These are phyloP conservation scores for Pseudopleuronectes americanus DNA, from an alignment of 2,797 vertebrate species.

Conservation along the genomic window DNA sequence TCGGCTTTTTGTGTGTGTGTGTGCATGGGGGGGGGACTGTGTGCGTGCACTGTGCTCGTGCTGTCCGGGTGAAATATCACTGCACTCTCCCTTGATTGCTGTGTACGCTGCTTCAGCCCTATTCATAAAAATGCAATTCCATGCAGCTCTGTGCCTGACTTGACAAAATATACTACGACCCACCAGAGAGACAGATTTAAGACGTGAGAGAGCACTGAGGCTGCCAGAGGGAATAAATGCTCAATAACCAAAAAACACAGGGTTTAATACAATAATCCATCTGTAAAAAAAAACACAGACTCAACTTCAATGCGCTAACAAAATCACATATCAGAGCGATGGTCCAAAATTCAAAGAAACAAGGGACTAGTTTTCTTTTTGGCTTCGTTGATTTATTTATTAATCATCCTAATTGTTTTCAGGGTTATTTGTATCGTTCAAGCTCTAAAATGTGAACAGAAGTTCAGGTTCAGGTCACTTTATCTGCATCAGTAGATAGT, in stretches of 20 bases:
- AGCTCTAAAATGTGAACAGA: neutral
- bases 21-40: neutral
- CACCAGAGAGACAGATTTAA: conserved; percentile 57
- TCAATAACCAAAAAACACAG: conserved; percentile 32
- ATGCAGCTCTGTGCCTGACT: conserved; percentile 59
- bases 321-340: neutral
- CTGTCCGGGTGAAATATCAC: conserved; percentile 81
- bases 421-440: neutral
- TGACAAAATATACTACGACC: conserved; percentile 59
- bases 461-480: no score
- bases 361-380: no score
- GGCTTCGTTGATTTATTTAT: no score
- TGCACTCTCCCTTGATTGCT: conserved; percentile 81
- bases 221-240: conserved; percentile 8
- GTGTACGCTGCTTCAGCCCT: conserved; percentile 65
- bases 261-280: conserved; percentile 12
- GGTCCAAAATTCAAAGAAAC: no score
- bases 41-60: conserved; percentile 46
- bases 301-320: no score
- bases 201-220: conserved; percentile 14
- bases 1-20: conserved; percentile 44
- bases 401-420: neutral
- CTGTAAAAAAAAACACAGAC: neutral
- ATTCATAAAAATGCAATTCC: conserved; percentile 83
- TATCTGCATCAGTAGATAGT: no score